Conservation (phyloP, 2,113 vertebrate genomes). For the Hydropotes inermis region DNA sequence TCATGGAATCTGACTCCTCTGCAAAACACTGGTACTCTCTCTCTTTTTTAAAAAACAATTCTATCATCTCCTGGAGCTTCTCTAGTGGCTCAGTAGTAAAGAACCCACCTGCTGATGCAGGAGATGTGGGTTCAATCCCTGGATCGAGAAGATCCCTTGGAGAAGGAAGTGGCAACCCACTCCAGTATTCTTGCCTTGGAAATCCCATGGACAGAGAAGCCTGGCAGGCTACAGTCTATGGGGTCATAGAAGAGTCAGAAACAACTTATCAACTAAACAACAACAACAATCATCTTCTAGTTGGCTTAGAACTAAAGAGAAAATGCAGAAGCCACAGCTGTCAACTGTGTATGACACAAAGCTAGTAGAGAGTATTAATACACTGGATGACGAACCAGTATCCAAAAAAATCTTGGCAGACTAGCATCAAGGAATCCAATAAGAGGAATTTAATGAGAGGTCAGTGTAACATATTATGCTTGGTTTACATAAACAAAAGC, state of each 20-base stretch:
- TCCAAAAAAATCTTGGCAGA: conserved; percentile 12
- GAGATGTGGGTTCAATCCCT: neutral
- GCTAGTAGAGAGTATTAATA: neutral
- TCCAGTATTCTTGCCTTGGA: neutral
- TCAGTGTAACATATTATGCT: neutral
- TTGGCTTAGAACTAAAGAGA: conserved; percentile 52
- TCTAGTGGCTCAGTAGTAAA: neutral
- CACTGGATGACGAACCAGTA: neutral
- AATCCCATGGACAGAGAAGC: neutral
- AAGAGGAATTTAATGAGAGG: conserved; percentile 48
- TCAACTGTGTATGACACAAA: conserved; percentile 32
- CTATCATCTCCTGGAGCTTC: neutral
- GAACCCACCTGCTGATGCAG: neutral
- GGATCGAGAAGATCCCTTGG: neutral
- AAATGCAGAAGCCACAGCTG: conserved; percentile 49
- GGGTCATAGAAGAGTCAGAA: neutral
- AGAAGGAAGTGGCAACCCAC: neutral
- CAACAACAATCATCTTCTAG: neutral
- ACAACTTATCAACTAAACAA: neutral
- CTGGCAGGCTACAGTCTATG: neutral
- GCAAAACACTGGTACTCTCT: neutral
- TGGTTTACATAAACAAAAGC: neutral
- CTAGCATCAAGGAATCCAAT: conserved; percentile 29
- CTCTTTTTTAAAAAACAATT: conserved; percentile 55
- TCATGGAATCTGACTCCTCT: conserved; percentile 54